Percentiles rank a stretch among this genome's conserved stretches.
Evolutionary conservation across 2,888 invertebrate species (phyloP).

Genomic region (Holacanthella duospinosa): DNA sequence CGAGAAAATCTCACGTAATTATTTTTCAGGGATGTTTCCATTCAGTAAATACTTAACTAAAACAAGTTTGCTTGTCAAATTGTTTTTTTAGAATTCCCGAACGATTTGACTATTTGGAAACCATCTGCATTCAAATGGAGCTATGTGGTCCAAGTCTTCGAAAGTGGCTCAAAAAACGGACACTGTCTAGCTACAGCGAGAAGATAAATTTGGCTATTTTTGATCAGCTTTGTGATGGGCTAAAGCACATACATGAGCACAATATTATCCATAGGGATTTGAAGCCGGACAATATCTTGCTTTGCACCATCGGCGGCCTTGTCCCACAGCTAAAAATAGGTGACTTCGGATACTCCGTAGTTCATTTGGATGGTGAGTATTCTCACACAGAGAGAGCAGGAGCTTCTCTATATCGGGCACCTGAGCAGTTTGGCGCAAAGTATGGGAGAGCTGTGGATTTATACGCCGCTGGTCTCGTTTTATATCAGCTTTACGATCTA

Average conservation of each 20-base stretch:
- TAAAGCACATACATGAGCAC: conserved; percentile 1
- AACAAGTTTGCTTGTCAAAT: no score
- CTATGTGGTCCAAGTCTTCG: neutral
- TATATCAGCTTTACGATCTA: neutral
- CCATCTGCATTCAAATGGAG: conserved; percentile 7
- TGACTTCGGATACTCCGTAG: neutral
- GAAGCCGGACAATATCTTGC: conserved; percentile 1
- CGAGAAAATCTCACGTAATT: no score
- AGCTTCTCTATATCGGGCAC: neutral
- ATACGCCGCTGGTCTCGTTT: neutral
- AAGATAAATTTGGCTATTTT: neutral
- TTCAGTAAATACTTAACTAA: neutral
- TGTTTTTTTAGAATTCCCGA: neutral
- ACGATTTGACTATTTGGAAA: neutral
- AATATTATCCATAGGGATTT: conserved; percentile 1
- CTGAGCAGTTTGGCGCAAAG: neutral
- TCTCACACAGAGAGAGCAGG: neutral
- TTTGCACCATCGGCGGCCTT: neutral
- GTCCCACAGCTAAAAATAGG: neutral
- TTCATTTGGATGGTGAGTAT: neutral
- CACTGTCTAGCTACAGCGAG: neutral
- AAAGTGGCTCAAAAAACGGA: neutral
- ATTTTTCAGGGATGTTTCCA: no score
- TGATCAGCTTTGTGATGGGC: neutral
- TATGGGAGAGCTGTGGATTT: neutral